Evolutionary conservation across 2,888 invertebrate genomes (phyloP).

Genomic region (Panzeria rudis): DNA sequence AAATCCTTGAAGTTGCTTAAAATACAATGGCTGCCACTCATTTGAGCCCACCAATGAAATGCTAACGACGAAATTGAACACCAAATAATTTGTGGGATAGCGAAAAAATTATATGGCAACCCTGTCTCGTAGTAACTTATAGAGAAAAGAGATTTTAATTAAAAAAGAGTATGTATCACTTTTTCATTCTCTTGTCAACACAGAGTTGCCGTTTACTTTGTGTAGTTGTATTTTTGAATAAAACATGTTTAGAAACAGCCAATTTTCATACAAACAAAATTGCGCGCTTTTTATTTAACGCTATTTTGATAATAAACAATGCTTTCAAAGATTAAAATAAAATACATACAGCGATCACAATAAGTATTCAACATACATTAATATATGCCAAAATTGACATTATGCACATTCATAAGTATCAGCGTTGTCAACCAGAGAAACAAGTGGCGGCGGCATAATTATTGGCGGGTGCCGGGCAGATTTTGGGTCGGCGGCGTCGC

Average conservation of each 20-base stretch:
- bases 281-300: constrained; percentile 49
- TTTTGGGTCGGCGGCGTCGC: too few species aligned
- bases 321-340: not conserved
- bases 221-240: constrained; percentile 10
- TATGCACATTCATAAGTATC: too few species aligned
- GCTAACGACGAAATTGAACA: too few species aligned
- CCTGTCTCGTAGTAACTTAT: not conserved
- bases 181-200: not conserved
- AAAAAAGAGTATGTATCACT: too few species aligned
- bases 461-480: too few species aligned
- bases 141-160: not conserved
- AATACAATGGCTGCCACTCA: too few species aligned
- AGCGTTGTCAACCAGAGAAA: too few species aligned
- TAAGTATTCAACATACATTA: not conserved
- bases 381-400: not conserved
- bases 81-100: too few species aligned
- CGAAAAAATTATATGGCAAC: too few species aligned
- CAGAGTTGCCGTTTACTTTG: constrained; percentile 56
- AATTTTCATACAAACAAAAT: constrained; percentile 11
- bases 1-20: too few species aligned
- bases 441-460: too few species aligned
- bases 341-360: not conserved
- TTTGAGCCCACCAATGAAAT: too few species aligned
- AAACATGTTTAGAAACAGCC: constrained; percentile 59
- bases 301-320: not conserved